Evolutionary conservation across 92 coral and sea anemone genomes (phyloP), one percentile per base, ranked within the genome.

Genomic region (Scolanthus callimorphus): DNA sequence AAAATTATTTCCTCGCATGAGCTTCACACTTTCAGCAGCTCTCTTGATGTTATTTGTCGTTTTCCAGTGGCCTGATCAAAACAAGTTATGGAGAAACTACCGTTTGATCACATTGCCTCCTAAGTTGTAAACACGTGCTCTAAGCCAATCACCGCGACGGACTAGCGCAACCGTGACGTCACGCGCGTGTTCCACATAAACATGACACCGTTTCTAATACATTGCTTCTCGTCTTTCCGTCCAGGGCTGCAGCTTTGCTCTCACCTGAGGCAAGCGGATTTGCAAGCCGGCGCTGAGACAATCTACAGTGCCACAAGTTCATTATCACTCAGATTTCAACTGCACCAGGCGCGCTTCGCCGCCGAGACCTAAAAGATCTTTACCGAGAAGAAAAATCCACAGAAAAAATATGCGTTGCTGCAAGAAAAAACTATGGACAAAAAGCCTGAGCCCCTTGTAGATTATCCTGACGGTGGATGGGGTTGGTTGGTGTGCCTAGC

Each of bases 401-500:
- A 37, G 17, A 24, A 11, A 24, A 3, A 45, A 60, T 21, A 88
- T 88, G 96, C 61, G 57, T 44, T 78, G 90, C 60, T 81, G 85
- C 75, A 84, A 81, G 74, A 88, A 82, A 66, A 74, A 66, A 59
- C 70, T 17, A 53, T 69, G 65, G 71, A 83, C 8, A 73, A 88
- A 58, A 80, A 92, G 47, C 79, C 74, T 12, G 78, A 82, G 80
- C 70, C 57, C 19, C 41, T 58, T 23, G 88, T 78, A 4, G 97
- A 96, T 4, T 77, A 73, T 51, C 98, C 98, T 24, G 98, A 92
- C 50, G 98, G 98, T 10, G 94, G 96, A 15, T 92, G 98, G 98
- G 98, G 98, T 1, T 92, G 98, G 98, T 34, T 88, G 12, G 98
- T 92, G 1, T 92, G 98, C 57, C 28, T 85, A 26, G 98, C 98